Base-by-base conservation (phyloP, 2,888 invertebrate genomes). In the Villa cingulata region DNA sequence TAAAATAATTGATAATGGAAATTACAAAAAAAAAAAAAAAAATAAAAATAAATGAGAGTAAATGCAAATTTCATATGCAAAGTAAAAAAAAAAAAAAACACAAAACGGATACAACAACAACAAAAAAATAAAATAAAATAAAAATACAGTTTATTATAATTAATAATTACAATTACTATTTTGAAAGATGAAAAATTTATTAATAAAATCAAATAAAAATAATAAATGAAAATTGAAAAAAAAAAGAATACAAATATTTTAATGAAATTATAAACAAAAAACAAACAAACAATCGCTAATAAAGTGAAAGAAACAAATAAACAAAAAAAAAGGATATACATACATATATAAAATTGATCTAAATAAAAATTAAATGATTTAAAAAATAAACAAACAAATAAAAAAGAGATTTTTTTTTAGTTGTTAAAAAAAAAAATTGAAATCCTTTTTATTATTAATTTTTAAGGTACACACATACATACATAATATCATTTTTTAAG, bases 21-120 rank as follows among this genome's bases (percentile, higher is more conserved):
- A 23, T 39, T 48, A 52, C 39, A 37, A 23, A 48, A 41, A 45
- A 51, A 38, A 55, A 47, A 38, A 49, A 17, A 36, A 45, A 41
- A 45, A 29, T 16, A 36, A 49, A 34, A 29, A 32, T 12, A 19
- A 52, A 49, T 55, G 53, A 61, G 63, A 52, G 45, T 64, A 71
- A 72, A 34, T n/a, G n/a, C n/a, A n/a, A n/a, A n/a, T n/a, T n/a
- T n/a, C n/a, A n/a, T n/a, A n/a, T n/a, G n/a, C n/a, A n/a, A n/a
- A n/a, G n/a, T n/a, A 27, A 27, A 10, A 27, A 27, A 27, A 27
- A 27, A 27, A 10, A 27, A 27, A 27, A 9, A 9, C 10, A 27
- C 6, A 27, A 27, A 27, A 27, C 10, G 10, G 10, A 27, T 27
- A 27, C 27, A 27, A 27, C 27, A 27, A 27, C 6, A 9, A n/a